Base-by-base conservation (phyloP, 2,888 invertebrate species). In the Hemithea aestivaria region DNA sequence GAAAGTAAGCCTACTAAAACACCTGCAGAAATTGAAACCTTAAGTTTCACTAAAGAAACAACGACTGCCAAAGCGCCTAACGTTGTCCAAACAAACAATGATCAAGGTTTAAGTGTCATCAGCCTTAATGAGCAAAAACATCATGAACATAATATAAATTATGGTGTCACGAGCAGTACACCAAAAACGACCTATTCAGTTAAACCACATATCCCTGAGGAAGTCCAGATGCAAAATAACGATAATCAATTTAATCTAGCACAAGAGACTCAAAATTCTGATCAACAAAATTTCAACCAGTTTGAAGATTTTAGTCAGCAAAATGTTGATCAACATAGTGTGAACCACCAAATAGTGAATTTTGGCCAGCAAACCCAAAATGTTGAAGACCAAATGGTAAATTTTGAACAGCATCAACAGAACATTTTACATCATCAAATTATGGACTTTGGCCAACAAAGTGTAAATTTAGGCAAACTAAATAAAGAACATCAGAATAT, bases 111-210 rank as follows among this genome's bases (percentile, higher is more conserved):
- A 8, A 27, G 35, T 11, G 52, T 50, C 4, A 16, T 52, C 26
- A 38, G 45, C 34, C 43, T 53, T 35, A 38, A 37, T 10, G 37
- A 48, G 11, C 49, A 48, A 22, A 40, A 38, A 28, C 45, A 42
- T 23, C 20, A 34, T 4, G 31, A 27, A 10, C 29, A 35, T 31
- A 37, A 39, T 16, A 27, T 31, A 22, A 35, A 35, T 25, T 32
- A 35, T 12, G 35, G 7, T 26, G 27, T 7, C 24, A 20, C 12
- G 8, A 40, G 22, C 20, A 27, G 10, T 7, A 38, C 31, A 10
- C 35, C 28, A 10, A 35, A 29, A 28, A 25, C 5, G 5, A 16
- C 3, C 16, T 16, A 16, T 16, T 2, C 3, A 16, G 16, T 16
- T 2, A 2, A 16, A 5, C 16, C 16, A 4, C 16, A 16, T 5